Evolutionary conservation across 2,797 vertebrate species (phyloP).

Genomic region (Gastrophryne carolinensis): DNA sequence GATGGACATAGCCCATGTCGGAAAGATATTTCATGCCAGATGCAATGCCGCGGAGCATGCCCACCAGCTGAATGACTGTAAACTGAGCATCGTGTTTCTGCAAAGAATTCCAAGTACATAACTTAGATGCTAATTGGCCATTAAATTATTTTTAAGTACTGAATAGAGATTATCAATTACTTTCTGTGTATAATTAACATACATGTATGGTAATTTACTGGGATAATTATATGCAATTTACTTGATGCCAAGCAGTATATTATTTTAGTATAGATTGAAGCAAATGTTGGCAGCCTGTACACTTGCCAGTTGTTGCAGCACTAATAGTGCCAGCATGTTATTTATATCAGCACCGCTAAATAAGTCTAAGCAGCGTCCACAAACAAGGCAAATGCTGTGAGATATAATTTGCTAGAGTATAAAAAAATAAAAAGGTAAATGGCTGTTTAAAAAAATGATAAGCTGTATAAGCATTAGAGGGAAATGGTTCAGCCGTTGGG

Average conservation of each 20-base stretch:
- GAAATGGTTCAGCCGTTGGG: no score
- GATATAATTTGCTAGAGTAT: no score
- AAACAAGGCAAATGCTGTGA: no score
- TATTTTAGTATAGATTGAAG: background rate
- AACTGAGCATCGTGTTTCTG: slow-evolving; percentile 98
- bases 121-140: slow-evolving; percentile 48
- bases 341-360: background rate
- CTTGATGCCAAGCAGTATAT: slow-evolving; percentile 3
- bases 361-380: no score
- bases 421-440: no score
- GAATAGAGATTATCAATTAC: slow-evolving; percentile 31
- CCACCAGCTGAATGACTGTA: slow-evolving; percentile 88
- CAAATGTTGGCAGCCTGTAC: background rate
- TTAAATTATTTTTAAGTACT: slow-evolving; percentile 25
- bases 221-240: slow-evolving; percentile 9
- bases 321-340: background rate
- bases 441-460: no score
- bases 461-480: no score
- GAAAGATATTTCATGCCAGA: slow-evolving; percentile 87
- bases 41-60: slow-evolving; percentile 84
- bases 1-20: slow-evolving; percentile 85
- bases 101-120: slow-evolving; percentile 56
- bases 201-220: slow-evolving; percentile 21
- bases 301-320: background rate
- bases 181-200: slow-evolving; percentile 28